Evolutionary conservation across 23 tunicate species (phyloP), one percentile per base, ranked within the genome.

Genomic region (Ascidia mentula): DNA sequence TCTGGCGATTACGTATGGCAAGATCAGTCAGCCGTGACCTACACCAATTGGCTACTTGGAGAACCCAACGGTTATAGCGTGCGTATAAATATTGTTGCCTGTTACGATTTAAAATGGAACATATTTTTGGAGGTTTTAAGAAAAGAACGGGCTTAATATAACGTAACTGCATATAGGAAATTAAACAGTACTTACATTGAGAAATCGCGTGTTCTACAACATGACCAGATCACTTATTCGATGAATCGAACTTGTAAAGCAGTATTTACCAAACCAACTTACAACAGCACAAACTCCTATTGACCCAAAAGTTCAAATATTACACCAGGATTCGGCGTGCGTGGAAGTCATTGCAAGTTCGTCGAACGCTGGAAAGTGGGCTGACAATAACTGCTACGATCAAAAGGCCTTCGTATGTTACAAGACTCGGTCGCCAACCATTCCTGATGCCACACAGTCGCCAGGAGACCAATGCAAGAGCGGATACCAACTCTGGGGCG

Each of bases 11-110:
- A 76, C 69, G 86, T 81, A 12, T 90, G 96, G 96, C 69, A 77
- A 6, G 96, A 90, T 53, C 89, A 90, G 75, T 84, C 89, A 30
- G 78, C 79, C 26, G 31, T 84, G 15, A 69, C 84, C 30, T 90
- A 84, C 79, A 84, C 96, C 0, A 90, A 90, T 86, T 90, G 96
- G 96, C 45, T 59, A 18, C 40, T 32, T 30, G 87, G 79, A 39
- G 84, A 85, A 76, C 96, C 96, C n/a, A 79, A 85, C 77, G 87
- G 79, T 0, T 84, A 69, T 59, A 86, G 80, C 32, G 77, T 81
- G 38, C 82, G 81, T 81, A 24, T 0, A 40, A 46, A 32, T 45
- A 33, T 69, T 28, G 32, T 69, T 9, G 9, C 33, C 20, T 46
- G 8, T 38, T 42, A 12, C 53, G 53, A 15, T 15, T n/a, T n/a